Evolutionary conservation across 64 coral and sea anemone genomes (phyloP), one percentile per base, ranked within the genome.

Genomic region (Montipora capricornis): DNA sequence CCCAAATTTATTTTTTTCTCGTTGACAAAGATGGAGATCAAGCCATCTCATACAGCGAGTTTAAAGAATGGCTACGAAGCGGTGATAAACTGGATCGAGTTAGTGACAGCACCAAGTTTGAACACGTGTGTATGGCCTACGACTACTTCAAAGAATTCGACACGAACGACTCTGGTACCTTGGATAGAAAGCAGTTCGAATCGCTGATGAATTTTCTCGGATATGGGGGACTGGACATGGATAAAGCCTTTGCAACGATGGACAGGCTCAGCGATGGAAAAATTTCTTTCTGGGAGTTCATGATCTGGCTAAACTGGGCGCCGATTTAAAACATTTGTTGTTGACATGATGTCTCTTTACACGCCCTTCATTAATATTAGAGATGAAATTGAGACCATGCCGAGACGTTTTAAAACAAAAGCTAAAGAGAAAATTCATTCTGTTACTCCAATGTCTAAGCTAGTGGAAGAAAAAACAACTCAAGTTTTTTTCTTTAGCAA

Each of bases 211-310:
- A 83, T 45, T 92, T 60, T 15, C 90, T 92, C 44, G 90, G 90
- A 6, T 78, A 85, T 8, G 15, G 26, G 3, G 47, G 46, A 73
- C 68, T 62, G 22, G 75, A 92, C 29, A 77, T 52, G 71, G 90
- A 92, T 8, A 67, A 85, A 49, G 57, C 51, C 7, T 92, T 92
- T 26, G 44, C 71, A n/a, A 67, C 14, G 1, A 92, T 92, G 90
- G 80, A 92, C 71, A 75, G 59, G 20, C 68, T 84, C n/a, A 83
- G 75, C 15, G 73, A 85, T 85, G 90, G 90, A 10, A 82, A 84
- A 24, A 84, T 92, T 20, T 92, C 90, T 2, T 92, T 92, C 61
- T 85, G 68, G 90, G 90, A 92, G 75, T 92, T 92, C 68, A 75
- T 92, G 53, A 81, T 75, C 6, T 92, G 90, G 90, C 44, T 92